Percentiles rank a stretch among this genome's conserved stretches.
These are phyloP conservation scores for Myotis vivesi DNA, from an alignment of 2,797 vertebrate species.

Conservation along the genomic window DNA sequence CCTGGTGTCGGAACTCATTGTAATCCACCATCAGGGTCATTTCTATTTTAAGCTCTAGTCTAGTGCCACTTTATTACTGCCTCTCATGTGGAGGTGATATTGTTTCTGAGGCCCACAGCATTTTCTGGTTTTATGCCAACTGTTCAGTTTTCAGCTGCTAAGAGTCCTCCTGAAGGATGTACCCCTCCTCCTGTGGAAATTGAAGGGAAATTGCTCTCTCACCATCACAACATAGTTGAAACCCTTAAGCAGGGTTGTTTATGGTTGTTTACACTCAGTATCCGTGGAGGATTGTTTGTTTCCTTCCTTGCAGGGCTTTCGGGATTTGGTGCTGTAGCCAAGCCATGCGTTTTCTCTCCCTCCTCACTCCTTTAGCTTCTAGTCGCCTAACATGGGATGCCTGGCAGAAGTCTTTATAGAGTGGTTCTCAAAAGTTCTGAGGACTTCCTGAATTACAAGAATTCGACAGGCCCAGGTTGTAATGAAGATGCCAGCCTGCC, in stretches of 20 bases:
- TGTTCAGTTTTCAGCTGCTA: neutral
- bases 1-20: neutral
- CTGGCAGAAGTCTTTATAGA: constrained; percentile 52
- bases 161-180: neutral
- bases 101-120: neutral
- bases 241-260: neutral
- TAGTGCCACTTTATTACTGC: neutral
- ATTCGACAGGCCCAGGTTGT: neutral
- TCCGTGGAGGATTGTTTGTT: neutral
- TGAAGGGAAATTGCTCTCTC: neutral
- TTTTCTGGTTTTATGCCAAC: neutral
- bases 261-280: neutral
- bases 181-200: neutral
- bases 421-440: neutral
- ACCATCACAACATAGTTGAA: neutral
- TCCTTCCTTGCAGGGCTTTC: neutral
- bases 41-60: neutral
- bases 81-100: neutral
- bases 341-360: neutral
- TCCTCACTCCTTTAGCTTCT: neutral
- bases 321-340: neutral
- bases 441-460: constrained; percentile 37
- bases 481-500: constrained; percentile 43
- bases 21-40: neutral
- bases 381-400: neutral